These are phyloP conservation scores for Bemisia tabaci DNA, from an alignment of 1,140 invertebrate species.

Conservation along the genomic window DNA sequence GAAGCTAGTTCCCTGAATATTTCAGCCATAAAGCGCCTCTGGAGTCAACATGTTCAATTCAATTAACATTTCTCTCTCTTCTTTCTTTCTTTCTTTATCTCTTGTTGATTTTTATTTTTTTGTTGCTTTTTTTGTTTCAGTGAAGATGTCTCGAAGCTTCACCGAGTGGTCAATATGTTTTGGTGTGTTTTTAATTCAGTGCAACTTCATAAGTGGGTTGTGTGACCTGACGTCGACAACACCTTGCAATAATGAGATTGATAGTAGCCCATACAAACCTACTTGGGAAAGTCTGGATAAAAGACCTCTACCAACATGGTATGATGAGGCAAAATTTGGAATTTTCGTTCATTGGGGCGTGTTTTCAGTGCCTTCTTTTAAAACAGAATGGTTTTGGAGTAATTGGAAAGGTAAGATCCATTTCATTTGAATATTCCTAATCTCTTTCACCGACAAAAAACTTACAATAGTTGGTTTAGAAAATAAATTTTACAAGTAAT, in stretches of 20 bases:
- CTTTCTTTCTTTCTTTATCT: no score
- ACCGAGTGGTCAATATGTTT: neutral
- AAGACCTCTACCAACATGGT: slow-evolving; percentile 73
- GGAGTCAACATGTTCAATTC: no score
- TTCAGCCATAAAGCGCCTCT: no score
- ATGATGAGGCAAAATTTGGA: slow-evolving; percentile 76
- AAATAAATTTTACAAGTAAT: neutral
- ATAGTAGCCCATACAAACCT: slow-evolving; percentile 37
- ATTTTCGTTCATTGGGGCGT: slow-evolving; percentile 92
- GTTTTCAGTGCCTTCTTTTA: slow-evolving; percentile 73
- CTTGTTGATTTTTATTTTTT: no score
- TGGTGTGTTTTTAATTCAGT: neutral
- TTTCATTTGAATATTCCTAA: no score
- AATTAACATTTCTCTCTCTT: no score
- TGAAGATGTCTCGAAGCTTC: no score
- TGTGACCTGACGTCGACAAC: slow-evolving; percentile 1
- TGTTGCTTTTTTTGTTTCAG: no score
- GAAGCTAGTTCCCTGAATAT: no score
- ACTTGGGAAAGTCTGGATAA: slow-evolving; percentile 73
- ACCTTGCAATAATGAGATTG: neutral
- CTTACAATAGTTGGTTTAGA: neutral
- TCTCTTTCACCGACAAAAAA: neutral
- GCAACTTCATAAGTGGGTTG: neutral
- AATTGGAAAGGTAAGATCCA: slow-evolving; percentile 49
- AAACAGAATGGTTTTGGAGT: slow-evolving; percentile 79